Evolutionary conservation across 2,113 vertebrate species (phyloP).

Genomic region (Stegastes partitus): DNA sequence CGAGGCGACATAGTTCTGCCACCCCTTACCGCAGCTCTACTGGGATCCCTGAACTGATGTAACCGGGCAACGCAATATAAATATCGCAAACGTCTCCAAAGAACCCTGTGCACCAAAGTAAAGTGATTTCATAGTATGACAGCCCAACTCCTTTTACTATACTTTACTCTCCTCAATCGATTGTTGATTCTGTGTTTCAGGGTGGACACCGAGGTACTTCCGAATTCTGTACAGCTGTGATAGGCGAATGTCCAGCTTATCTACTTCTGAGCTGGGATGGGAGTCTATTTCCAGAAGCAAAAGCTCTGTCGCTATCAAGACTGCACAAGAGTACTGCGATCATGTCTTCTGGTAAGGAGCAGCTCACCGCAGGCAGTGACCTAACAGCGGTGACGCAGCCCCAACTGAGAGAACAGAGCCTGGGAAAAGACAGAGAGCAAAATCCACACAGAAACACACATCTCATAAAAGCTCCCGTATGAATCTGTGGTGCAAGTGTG

Average conservation of each 20-base stretch:
- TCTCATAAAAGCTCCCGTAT: neutral
- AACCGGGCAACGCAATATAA: conserved; percentile 26
- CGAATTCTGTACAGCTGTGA: neutral
- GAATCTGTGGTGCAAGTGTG: neutral
- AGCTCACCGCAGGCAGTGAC: conserved; percentile 60
- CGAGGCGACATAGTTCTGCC: conserved; percentile 61
- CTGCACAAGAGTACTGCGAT: conserved; percentile 21
- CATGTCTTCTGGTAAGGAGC: conserved; percentile 41
- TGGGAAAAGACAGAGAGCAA: conserved; percentile 36
- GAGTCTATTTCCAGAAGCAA: conserved; percentile 11
- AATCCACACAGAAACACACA: neutral
- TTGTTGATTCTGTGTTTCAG: neutral
- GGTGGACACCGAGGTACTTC: neutral
- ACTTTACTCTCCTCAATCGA: too few species aligned
- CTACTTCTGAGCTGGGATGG: neutral
- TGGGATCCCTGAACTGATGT: conserved; percentile 27
- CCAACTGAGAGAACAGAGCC: conserved; percentile 53
- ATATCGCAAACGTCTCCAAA: neutral
- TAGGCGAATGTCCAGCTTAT: conserved; percentile 7
- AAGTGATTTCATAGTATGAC: neutral
- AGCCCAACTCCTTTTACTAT: neutral
- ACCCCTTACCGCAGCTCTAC: conserved; percentile 54
- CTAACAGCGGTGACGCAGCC: conserved; percentile 53
- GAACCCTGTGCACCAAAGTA: conserved; percentile 3
- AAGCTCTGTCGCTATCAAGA: conserved; percentile 33